Conservation (phyloP, 1,140 invertebrate genomes). For the Watersipora subatra region DNA sequence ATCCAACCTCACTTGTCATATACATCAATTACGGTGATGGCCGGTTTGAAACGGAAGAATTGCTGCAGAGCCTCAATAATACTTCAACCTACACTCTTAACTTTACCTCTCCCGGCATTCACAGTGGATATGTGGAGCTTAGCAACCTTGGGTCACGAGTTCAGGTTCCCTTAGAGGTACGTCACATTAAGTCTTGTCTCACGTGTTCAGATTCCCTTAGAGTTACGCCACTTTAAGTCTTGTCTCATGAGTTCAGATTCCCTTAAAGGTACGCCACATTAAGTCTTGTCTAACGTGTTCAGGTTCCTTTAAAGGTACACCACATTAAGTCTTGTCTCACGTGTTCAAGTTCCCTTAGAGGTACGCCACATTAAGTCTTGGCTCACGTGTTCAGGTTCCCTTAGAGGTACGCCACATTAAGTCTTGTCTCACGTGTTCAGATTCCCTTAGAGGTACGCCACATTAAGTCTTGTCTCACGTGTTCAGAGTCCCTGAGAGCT, state of each 20-base stretch:
- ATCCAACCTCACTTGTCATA: not conserved
- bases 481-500: too few relatives aligned
- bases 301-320: too few relatives aligned
- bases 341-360: not conserved
- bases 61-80: not conserved
- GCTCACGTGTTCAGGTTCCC: too few relatives aligned
- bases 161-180: not conserved
- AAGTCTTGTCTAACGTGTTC: too few relatives aligned
- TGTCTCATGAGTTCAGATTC: not conserved
- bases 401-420: too few relatives aligned
- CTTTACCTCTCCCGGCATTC: not conserved
- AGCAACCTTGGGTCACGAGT: not conserved
- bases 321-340: not conserved
- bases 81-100: not conserved
- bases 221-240: too few relatives aligned
- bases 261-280: not conserved
- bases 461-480: too few relatives aligned
- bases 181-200: too few relatives aligned
- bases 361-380: too few relatives aligned
- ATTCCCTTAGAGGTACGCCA: not conserved
- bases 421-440: not conserved
- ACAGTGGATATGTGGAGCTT: not conserved
- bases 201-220: too few relatives aligned
- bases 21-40: not conserved
- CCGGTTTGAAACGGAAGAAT: not conserved